Evolutionary conservation across 2,888 invertebrate species (phyloP), one percentile per base, ranked within the genome.

Genomic region (Clanis bilineata): DNA sequence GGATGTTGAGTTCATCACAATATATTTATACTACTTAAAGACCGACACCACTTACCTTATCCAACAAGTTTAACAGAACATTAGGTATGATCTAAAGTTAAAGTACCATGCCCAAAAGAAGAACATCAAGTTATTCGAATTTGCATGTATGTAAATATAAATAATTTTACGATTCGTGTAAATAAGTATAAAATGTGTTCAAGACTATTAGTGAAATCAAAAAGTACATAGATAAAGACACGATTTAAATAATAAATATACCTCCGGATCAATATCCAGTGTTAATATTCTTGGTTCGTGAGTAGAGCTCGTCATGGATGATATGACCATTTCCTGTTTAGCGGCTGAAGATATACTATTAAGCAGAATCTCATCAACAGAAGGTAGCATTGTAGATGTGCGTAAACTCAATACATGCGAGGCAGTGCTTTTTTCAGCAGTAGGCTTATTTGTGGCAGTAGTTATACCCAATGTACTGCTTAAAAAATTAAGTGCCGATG

Each of bases 231-330:
- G 67, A 71, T 71, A 71, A 64, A 62, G 72, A 76, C 80, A 70
- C 72, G 70, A 80, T 69, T 77, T 77, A 85, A 82, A 76, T 79
- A 82, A 82, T 85, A 68, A 83, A 81, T 88, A 93, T 93, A 94
- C 94, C 93, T 93, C 91, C 82, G 93, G 93, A 92, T 94, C 93
- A 80, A 93, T 93, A 86, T 93, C 92, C 85, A 93, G 86, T 83
- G 93, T 93, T 88, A 93, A 92, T 89, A 92, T 91, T 88, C 88
- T 91, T 80, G 92, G 90, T 89, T 91, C 88, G 77, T 78, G 82
- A 86, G 91, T 93, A 71, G 92, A 88, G 80, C 87, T 92, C 73
- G 82, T 88, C 86, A 91, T 90, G 77, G 89, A 88, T 75, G 90
- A 88, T 84, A 90, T 88, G 81, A 90, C 88, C 87, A 91, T 93